Percentiles rank a stretch among this genome's conserved stretches.
Conservation (phyloP, 2,888 invertebrate genomes). For the Drosophila testacea region DNA sequence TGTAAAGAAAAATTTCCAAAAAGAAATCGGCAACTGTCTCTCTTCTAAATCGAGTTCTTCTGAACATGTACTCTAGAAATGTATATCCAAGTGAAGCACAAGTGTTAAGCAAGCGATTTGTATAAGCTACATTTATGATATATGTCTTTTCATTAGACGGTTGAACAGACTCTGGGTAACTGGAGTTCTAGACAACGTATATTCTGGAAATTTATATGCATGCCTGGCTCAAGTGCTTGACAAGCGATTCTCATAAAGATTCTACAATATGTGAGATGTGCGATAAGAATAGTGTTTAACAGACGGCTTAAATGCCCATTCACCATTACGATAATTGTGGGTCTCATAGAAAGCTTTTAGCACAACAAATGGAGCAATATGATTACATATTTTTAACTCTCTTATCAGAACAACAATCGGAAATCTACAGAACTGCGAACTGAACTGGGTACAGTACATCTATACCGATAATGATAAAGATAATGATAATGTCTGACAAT, state of each 20-base stretch:
- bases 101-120: neutral
- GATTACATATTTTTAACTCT: constrained; percentile 35
- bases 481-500: constrained; percentile 27
- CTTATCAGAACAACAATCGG: constrained; percentile 33
- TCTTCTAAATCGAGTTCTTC: constrained; percentile 1
- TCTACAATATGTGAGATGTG: neutral
- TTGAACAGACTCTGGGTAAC: constrained; percentile 4
- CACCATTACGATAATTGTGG: constrained; percentile 28
- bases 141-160: constrained; percentile 1
- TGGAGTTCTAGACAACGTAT: neutral
- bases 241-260: constrained; percentile 4
- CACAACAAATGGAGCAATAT: constrained; percentile 20
- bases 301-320: constrained; percentile 21
- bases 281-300: constrained; percentile 21
- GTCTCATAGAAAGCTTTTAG: constrained; percentile 9
- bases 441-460: constrained; percentile 25
- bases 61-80: neutral
- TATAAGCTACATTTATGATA: neutral
- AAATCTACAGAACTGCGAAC: constrained; percentile 36
- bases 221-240: constrained; percentile 2
- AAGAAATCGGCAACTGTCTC: neutral
- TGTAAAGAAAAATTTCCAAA: no score
- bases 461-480: constrained; percentile 22
- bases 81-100: neutral
- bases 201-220: constrained; percentile 4